phyloP scores from a whole-genome alignment of 2,113 vertebrate genomes.

The Procavia capensis region DNA sequence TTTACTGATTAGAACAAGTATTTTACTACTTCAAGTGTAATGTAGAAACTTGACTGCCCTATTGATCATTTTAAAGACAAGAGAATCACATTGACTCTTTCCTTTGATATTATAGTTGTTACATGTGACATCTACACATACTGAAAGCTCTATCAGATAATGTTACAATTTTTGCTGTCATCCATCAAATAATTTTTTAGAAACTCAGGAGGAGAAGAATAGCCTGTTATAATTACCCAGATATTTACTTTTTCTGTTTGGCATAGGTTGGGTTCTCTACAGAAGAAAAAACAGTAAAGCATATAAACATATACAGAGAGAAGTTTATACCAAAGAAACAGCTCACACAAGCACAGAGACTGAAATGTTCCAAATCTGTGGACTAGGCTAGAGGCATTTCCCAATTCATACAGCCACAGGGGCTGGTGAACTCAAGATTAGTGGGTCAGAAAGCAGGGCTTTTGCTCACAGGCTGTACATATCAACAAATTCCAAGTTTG shows the following conservation, averaged over 20 bases:
- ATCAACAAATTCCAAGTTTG: no score
- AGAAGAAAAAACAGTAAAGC: no score
- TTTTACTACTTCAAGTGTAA: neutral
- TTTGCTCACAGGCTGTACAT: no score
- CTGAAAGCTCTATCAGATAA: neutral
- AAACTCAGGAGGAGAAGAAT: neutral
- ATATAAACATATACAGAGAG: no score
- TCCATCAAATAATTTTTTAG: neutral
- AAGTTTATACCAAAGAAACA: no score
- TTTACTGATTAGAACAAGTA: neutral
- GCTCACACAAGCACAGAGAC: no score
- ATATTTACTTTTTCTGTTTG: constrained; percentile 2
- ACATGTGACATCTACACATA: neutral
- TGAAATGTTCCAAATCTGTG: no score
- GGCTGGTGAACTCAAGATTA: no score
- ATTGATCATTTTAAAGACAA: neutral
- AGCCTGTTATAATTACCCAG: neutral
- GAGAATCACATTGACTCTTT: neutral
- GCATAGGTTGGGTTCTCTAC: no score
- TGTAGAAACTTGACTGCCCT: neutral
- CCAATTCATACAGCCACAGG: no score
- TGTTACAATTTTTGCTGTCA: constrained; percentile 12
- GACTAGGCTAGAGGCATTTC: no score
- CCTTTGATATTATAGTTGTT: neutral
- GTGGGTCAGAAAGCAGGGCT: no score